Evolutionary conservation across 2,888 invertebrate species (phyloP), one percentile per base, ranked within the genome.

Genomic region (Tenthredo scrophulariae): DNA sequence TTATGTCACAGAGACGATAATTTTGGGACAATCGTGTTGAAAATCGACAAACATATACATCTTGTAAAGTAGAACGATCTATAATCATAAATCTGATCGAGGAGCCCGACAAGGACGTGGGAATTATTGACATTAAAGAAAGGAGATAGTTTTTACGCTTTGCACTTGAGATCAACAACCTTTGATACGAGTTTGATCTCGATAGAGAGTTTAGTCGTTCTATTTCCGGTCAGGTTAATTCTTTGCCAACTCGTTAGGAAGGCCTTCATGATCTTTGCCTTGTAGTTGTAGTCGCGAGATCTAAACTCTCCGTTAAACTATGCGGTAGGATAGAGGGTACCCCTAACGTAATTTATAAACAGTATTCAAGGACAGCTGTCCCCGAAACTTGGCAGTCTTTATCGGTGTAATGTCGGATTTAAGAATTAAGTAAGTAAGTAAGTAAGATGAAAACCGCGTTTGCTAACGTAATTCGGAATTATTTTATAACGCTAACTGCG

Each of bases 221-320:
- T 80, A 80, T 80, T 80, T 80, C 29, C 80, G 80, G 58, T 80
- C 2, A 37, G 15, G 62, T 62, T 80, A n/a, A 33, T 80, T 80
- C 80, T 80, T 80, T 80, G 80, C 80, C 80, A 80, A 80, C 15
- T 50, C 62, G 62, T 15, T 33, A 26, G 80, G 58, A 15, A 58
- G 50, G 58, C 62, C 58, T 80, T 80, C 80, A n/a, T 80, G 80
- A 80, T 80, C 80, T 80, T 80, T 80, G 80, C 80, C 80, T 80
- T 80, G 80, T 80, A n/a, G 58, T 80, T 80, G 10, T 54, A 15
- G 80, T 37, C 40, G 58, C 40, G 10, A 40, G 58, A 58, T 80
- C 62, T 22, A 50, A 50, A 80, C 80, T 62, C 80, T 22, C 62
- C 5, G 80, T n/a, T 46, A 29, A 22, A 40, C 58, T 58, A 80